Percentiles rank a stretch among this genome's conserved stretches.
These are phyloP conservation scores for Arrhamphus sclerolepis DNA, from an alignment of 2,797 vertebrate species.

Conservation along the genomic window DNA sequence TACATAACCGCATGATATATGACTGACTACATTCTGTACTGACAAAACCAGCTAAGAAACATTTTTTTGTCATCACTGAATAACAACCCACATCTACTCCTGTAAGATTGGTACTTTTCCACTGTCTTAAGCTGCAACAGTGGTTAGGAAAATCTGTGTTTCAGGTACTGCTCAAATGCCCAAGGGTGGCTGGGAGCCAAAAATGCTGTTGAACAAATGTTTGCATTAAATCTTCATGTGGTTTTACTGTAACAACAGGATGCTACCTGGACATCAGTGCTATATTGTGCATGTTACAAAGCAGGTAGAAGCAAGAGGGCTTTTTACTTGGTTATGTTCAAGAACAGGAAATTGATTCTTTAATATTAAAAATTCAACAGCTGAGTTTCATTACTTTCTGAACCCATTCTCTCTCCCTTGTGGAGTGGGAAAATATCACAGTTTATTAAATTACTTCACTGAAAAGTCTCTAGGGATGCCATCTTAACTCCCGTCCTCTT, in stretches of 20 bases:
- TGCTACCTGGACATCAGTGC: slow-evolving; percentile 40
- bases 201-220: slow-evolving; percentile 47
- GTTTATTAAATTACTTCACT: slow-evolving; percentile 82
- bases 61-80: slow-evolving; percentile 7
- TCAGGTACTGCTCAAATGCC: slow-evolving; percentile 31
- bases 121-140: slow-evolving; percentile 5
- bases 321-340: slow-evolving; percentile 64
- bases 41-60: not conserved
- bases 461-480: slow-evolving; percentile 77
- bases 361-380: slow-evolving; percentile 81
- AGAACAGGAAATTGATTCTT: slow-evolving; percentile 78
- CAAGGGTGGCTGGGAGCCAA: slow-evolving; percentile 13
- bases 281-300: slow-evolving; percentile 38
- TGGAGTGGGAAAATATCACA: slow-evolving; percentile 76
- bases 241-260: slow-evolving; percentile 11
- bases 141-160: slow-evolving; percentile 14
- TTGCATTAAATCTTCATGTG: slow-evolving; percentile 46
- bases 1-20: too few relatives aligned
- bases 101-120: slow-evolving; percentile 1
- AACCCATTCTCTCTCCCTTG: slow-evolving; percentile 70
- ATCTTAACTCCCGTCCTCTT: slow-evolving; percentile 74
- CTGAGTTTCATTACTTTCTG: slow-evolving; percentile 79
- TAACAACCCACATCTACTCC: slow-evolving; percentile 4
- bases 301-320: slow-evolving; percentile 55
- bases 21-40: too few relatives aligned